Base-by-base conservation (phyloP, 2,113 vertebrate genomes). In the Gyps fulvus region DNA sequence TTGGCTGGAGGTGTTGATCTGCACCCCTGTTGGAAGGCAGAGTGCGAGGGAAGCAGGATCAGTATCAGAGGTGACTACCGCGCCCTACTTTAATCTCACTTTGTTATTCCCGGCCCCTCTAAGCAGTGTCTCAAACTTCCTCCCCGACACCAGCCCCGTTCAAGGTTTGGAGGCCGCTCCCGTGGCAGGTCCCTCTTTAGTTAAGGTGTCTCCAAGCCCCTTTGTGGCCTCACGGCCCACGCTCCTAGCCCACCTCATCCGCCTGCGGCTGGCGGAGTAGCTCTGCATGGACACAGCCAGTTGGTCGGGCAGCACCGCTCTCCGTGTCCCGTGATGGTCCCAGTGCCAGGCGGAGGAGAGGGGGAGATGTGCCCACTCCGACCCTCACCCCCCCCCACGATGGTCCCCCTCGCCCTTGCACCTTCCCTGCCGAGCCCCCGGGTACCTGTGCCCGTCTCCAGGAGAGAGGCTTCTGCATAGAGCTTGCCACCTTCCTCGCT, bases 381-480 rank as follows among this genome's bases (percentile, higher is more conserved):
- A 36, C 27, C 17, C 7, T 87, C 45, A 67, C 6, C 2, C 12
- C 42, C 20, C 27, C 42, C 22, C 27, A 29, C 10, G 58, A 80
- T 4, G 6, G 43, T 31, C 49, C n/a, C 19, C 50, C n/a, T 50
- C 4, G 1, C 26, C 62, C 42, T 36, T 42, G 31, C 10, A 11
- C 59, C 20, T 52, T 36, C 59, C 47, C 63, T 91, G 40, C 32
- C n/a, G 29, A 93, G 21, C 21, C 34, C 61, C 11, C 27, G 61
- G 55, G 83, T 97, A 98, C 98, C 98, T 96, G 98, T 98, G 65
- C 84, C 96, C 10, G 6, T 66, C 61, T 98, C 98, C 79, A 90
- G 67, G 34, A 98, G 76, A 21, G 84, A 90, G 27, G 97, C 97
- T 79, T 92, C 90, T 55, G 94, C 89, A 40, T 76, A 54, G 88